Conservation (phyloP, 2,797 vertebrate species). For the Xerus rutilus region DNA sequence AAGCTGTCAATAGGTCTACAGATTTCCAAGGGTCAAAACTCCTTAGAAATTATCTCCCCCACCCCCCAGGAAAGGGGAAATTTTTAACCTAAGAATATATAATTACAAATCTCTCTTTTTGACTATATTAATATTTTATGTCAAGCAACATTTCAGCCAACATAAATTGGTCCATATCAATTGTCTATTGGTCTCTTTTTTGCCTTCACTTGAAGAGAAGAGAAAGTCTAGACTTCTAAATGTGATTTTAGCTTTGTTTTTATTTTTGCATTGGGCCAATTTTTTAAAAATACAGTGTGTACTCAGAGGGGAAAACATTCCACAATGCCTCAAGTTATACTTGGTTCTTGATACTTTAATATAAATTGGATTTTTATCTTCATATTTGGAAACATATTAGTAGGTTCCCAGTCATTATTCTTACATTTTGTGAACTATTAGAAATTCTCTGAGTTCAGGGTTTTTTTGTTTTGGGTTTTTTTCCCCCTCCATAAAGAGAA, state of each 20-base stretch:
- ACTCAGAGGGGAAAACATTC: background rate
- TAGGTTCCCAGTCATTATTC: constrained; percentile 56
- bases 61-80: background rate
- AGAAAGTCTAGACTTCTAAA: constrained; percentile 6
- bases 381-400: constrained; percentile 42
- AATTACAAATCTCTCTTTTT: background rate
- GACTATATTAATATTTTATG: background rate
- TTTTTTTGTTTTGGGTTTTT: background rate
- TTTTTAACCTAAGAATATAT: background rate
- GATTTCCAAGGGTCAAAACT: background rate
- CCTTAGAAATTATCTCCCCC: background rate
- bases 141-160: background rate
- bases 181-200: constrained; percentile 5
- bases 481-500: constrained; percentile 35
- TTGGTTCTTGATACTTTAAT: constrained; percentile 31
- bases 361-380: constrained; percentile 62
- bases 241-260: constrained; percentile 24
- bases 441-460: constrained; percentile 40
- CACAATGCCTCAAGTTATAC: background rate
- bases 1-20: background rate
- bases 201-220: constrained; percentile 40
- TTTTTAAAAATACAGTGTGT: background rate
- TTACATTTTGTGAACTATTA: constrained; percentile 61
- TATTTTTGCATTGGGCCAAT: constrained; percentile 27
- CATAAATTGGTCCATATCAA: background rate